Evolutionary conservation across 2,888 invertebrate genomes (phyloP).

Genomic region (Volucella inflata): DNA sequence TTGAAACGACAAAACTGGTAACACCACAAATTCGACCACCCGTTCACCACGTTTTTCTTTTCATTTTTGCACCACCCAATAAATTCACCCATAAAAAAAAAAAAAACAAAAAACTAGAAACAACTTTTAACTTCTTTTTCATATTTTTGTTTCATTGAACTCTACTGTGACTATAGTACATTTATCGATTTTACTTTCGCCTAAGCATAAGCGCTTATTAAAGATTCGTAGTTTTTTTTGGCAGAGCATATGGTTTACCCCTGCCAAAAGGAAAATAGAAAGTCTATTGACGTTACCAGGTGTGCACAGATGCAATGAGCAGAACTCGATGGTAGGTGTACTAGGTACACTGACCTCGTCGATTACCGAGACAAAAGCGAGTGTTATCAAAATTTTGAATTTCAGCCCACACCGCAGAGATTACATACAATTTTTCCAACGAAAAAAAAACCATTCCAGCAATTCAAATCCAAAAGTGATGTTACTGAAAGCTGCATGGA

Average conservation of each 20-base stretch:
- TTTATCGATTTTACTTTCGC: conserved; percentile 64
- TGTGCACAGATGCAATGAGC: conserved; percentile 11
- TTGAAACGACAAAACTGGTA: conserved; percentile 10
- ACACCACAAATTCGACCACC: conserved; percentile 11
- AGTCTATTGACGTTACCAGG: conserved; percentile 48
- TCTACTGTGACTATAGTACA: conserved; percentile 6
- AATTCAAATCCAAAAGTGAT: conserved; percentile 14
- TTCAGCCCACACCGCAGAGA: conserved; percentile 14
- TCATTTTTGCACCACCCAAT: conserved; percentile 7
- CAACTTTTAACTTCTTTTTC: conserved; percentile 12
- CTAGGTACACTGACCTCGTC: conserved; percentile 28
- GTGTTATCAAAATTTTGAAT: conserved; percentile 26
- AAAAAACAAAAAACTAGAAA: conserved; percentile 17
- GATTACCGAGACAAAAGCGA: neutral
- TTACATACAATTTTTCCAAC: conserved; percentile 28
- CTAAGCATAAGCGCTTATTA: conserved; percentile 42
- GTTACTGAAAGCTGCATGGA: conserved; percentile 28
- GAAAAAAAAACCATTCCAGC: neutral
- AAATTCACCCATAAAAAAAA: conserved; percentile 12
- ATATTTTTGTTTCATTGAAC: conserved; percentile 58
- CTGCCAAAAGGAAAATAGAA: conserved; percentile 39
- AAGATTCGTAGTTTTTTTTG: conserved; percentile 40
- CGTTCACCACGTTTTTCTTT: conserved; percentile 19
- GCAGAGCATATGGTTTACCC: conserved; percentile 23
- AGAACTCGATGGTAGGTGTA: conserved; percentile 13